Conservation (phyloP, 2,797 vertebrate species). For the Amphiprion clarkii region DNA sequence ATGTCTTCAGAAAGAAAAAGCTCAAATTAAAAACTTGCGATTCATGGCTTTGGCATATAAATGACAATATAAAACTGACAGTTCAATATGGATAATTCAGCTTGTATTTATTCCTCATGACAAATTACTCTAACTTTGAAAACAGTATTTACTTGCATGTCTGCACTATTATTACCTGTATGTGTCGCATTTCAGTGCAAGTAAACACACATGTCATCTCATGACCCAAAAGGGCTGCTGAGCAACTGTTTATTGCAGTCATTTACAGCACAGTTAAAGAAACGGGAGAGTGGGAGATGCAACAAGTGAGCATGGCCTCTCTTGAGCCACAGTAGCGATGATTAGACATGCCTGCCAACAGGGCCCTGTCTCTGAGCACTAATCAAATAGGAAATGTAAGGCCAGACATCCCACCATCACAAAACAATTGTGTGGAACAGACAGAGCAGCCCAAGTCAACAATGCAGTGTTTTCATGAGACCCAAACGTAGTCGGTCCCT, state of each 20-base stretch:
- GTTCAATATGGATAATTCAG: slow-evolving; percentile 21
- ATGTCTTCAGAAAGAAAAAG: slow-evolving; percentile 33
- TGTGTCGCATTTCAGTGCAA: slow-evolving; percentile 15
- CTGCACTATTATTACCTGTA: slow-evolving; percentile 4
- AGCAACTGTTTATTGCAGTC: slow-evolving; percentile 22
- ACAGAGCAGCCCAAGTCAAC: slow-evolving; percentile 68
- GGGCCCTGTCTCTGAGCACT: slow-evolving; percentile 73
- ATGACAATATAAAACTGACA: slow-evolving; percentile 44
- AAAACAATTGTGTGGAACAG: slow-evolving; percentile 77
- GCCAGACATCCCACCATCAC: slow-evolving; percentile 77
- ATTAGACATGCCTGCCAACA: slow-evolving; percentile 80
- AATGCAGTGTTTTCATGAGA: slow-evolving; percentile 64
- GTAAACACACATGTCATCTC: slow-evolving; percentile 17
- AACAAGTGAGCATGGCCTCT: slow-evolving; percentile 76
- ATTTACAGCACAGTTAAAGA: slow-evolving; percentile 40
- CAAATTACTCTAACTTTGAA: slow-evolving; percentile 23
- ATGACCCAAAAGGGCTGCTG: slow-evolving; percentile 2
- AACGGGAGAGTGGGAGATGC: slow-evolving; percentile 51
- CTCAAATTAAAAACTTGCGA: slow-evolving; percentile 40
- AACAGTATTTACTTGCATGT: slow-evolving; percentile 21
- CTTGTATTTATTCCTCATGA: slow-evolving; percentile 25
- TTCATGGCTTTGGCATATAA: slow-evolving; percentile 46
- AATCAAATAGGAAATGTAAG: slow-evolving; percentile 84
- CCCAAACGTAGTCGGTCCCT: slow-evolving; percentile 57
- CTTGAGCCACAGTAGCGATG: slow-evolving; percentile 54